Conservation (phyloP, 1,140 invertebrate genomes). For the Chironomus tepperi region DNA sequence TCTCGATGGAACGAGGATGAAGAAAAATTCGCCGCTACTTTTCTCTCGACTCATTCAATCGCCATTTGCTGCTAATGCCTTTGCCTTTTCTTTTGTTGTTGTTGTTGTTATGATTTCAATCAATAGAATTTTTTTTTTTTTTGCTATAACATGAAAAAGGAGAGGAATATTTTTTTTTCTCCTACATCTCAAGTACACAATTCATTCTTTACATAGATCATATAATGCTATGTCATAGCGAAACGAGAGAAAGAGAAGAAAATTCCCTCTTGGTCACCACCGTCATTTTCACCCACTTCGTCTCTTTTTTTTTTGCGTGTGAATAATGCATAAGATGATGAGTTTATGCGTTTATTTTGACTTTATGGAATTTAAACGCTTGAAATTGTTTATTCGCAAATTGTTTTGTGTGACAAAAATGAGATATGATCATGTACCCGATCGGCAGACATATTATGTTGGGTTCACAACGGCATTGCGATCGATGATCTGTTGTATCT, state of each 20-base stretch:
- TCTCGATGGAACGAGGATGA: neutral
- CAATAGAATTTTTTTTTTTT: neutral
- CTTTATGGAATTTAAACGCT: too few species aligned
- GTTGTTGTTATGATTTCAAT: neutral
- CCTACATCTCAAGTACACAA: neutral
- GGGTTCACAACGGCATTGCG: too few species aligned
- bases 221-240: neutral
- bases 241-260: neutral
- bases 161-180: too few species aligned
- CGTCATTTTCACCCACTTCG: slow-evolving; percentile 4
- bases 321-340: neutral
- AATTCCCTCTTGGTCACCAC: slow-evolving; percentile 6
- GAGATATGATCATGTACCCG: too few species aligned
- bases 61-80: neutral
- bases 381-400: too few species aligned
- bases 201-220: neutral
- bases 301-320: neutral
- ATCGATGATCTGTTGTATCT: too few species aligned
- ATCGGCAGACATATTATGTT: too few species aligned
- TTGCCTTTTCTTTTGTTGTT: neutral
- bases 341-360: neutral
- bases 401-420: too few species aligned
- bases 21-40: neutral
- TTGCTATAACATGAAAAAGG: too few species aligned
- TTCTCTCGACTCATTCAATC: slow-evolving; percentile 6